Conservation (phyloP, 2,113 vertebrate species). For the Pollimyrus isidori region DNA sequence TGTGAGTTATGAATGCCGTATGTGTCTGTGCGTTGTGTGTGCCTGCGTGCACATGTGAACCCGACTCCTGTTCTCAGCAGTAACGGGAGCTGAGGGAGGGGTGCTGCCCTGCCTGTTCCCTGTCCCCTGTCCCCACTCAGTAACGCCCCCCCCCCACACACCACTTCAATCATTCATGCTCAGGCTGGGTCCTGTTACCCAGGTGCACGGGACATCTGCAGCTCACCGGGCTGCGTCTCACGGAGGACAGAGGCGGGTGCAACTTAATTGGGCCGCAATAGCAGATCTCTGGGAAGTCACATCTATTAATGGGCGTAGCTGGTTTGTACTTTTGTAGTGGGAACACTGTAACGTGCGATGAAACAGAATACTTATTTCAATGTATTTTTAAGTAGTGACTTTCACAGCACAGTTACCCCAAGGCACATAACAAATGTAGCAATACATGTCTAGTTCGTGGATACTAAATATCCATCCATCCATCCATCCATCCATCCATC, state of each 20-base stretch:
- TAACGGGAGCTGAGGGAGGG: neutral
- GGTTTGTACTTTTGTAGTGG: neutral
- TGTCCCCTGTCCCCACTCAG: neutral
- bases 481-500: neutral
- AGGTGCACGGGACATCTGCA: neutral
- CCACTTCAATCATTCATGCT: slow-evolving; percentile 15
- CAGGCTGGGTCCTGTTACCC: slow-evolving; percentile 10
- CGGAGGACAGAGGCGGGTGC: neutral
- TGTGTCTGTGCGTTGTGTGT: neutral
- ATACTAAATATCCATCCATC: neutral
- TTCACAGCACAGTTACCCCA: neutral
- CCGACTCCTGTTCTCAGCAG: neutral
- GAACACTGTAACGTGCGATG: neutral
- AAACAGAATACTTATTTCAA: neutral
- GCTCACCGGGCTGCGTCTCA: neutral
- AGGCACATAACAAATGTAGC: neutral
- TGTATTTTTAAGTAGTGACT: neutral
- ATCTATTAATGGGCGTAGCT: neutral
- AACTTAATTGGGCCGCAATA: neutral
- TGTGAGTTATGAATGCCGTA: neutral
- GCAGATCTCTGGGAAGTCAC: neutral
- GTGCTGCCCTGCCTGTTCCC: neutral
- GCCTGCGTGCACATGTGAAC: neutral
- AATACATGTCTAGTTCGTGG: neutral
- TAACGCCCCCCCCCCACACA: neutral